Conservation (phyloP, 1,140 invertebrate genomes). For the Phortica variegata region DNA sequence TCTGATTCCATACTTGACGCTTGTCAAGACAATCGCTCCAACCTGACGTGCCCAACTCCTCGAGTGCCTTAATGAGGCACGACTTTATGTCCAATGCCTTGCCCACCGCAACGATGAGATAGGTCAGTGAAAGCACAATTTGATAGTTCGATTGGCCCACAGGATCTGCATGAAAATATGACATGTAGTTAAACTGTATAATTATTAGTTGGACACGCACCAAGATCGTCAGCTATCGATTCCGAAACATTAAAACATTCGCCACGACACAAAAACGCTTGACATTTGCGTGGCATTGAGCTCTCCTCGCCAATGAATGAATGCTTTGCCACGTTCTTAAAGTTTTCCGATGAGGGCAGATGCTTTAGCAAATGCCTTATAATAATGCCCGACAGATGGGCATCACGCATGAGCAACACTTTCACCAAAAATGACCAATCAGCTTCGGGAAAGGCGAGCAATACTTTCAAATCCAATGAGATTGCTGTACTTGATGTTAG, state of each 20-base stretch:
- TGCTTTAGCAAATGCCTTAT: conserved; percentile 54
- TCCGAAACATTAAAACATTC: conserved; percentile 56
- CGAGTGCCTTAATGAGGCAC: conserved; percentile 65
- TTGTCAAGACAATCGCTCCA: conserved; percentile 73
- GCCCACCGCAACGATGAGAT: conserved; percentile 63
- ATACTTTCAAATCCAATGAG: conserved; percentile 68
- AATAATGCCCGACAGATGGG: conserved; percentile 58
- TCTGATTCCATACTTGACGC: conserved; percentile 78
- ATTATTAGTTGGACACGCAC: conserved; percentile 13
- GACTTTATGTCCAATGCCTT: conserved; percentile 64
- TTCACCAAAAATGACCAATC: conserved; percentile 73
- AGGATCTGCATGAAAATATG: conserved; percentile 27
- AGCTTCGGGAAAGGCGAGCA: conserved; percentile 73
- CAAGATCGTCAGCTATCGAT: conserved; percentile 37
- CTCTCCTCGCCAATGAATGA: conserved; percentile 42
- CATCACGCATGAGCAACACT: conserved; percentile 68
- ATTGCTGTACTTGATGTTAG: conserved; percentile 63
- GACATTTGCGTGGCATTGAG: conserved; percentile 58
- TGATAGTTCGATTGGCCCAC: conserved; percentile 58
- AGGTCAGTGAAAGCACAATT: conserved; percentile 61
- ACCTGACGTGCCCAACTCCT: conserved; percentile 59
- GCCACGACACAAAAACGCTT: conserved; percentile 66
- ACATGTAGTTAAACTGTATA: too few species aligned
- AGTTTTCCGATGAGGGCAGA: conserved; percentile 50
- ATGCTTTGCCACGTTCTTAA: conserved; percentile 47